phyloP scores from a whole-genome alignment of 2,888 invertebrate genomes.

The Eumacrocentrus americanus region DNA sequence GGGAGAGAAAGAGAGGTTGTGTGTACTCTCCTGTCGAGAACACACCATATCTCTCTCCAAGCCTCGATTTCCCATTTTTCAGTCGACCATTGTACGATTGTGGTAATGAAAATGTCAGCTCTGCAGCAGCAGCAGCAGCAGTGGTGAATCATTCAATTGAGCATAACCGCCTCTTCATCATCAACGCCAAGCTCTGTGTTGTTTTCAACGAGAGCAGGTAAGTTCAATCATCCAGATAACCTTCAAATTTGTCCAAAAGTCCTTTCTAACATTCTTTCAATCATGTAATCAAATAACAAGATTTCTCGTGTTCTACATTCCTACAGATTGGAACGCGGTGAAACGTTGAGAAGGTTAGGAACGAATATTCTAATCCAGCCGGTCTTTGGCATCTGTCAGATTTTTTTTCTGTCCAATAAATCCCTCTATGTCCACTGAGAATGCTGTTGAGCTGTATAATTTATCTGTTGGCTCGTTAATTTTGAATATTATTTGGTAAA shows the following conservation, averaged over 20 bases:
- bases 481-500: background rate
- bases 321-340: constrained; percentile 3
- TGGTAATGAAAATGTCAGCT: constrained; percentile 48
- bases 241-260: background rate
- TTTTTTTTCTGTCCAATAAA: background rate
- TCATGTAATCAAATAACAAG: background rate
- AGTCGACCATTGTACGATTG: constrained; percentile 6
- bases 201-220: constrained; percentile 32
- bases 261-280: background rate
- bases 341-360: constrained; percentile 27
- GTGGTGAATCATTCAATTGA: constrained; percentile 47
- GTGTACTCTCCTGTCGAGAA: background rate
- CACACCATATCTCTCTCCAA: constrained; percentile 25
- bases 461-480: background rate
- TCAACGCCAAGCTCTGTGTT: constrained; percentile 28
- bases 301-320: no score
- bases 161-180: constrained; percentile 3
- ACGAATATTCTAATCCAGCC: constrained; percentile 9
- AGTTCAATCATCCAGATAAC: background rate
- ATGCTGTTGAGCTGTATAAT: background rate
- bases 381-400: constrained; percentile 18
- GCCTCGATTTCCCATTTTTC: constrained; percentile 22
- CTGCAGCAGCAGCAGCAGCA: background rate
- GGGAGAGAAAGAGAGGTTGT: background rate
- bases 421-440: no score